Evolutionary conservation across 2,888 invertebrate genomes (phyloP).

Genomic region (Drosophila monieri): DNA sequence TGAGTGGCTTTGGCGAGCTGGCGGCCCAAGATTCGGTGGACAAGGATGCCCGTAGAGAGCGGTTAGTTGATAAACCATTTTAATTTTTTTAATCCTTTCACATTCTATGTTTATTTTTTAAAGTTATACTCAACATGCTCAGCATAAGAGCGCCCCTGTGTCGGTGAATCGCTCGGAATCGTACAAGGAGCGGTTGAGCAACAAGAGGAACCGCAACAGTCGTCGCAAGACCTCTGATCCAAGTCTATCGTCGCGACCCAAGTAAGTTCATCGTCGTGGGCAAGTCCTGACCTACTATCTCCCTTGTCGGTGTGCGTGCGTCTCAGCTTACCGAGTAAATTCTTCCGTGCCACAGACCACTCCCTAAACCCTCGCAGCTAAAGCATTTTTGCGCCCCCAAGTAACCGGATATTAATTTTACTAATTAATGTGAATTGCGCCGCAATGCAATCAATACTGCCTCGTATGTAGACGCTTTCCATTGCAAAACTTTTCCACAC

Average conservation of each 20-base stretch:
- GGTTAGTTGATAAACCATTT: conserved; percentile 50
- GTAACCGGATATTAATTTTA: conserved; percentile 74
- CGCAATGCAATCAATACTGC: conserved; percentile 35
- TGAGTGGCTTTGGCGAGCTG: conserved; percentile 65
- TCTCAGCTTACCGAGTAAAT: conserved; percentile 36
- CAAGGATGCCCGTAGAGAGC: conserved; percentile 75
- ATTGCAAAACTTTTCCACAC: conserved; percentile 26
- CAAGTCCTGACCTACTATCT: conserved; percentile 17
- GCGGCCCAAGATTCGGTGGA: conserved; percentile 81
- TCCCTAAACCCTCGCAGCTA: conserved; percentile 27
- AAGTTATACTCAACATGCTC: conserved; percentile 77
- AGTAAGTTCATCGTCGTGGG: conserved; percentile 84
- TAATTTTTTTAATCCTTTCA: too few relatives aligned
- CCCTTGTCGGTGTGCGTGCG: conserved; percentile 7
- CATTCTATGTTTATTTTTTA: not conserved
- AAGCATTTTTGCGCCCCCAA: conserved; percentile 33
- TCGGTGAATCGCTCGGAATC: conserved; percentile 89
- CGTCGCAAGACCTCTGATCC: conserved; percentile 92
- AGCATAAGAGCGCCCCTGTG: conserved; percentile 83
- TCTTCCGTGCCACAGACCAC: conserved; percentile 35
- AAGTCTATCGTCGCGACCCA: conserved; percentile 88
- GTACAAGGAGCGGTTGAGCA: conserved; percentile 88
- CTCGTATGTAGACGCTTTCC: conserved; percentile 12
- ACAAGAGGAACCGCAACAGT: conserved; percentile 88
- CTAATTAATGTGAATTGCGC: conserved; percentile 55